Evolutionary conservation across 2,888 invertebrate genomes (phyloP), one percentile per base, ranked within the genome.

Genomic region (Troglohyphantes excavatus): DNA sequence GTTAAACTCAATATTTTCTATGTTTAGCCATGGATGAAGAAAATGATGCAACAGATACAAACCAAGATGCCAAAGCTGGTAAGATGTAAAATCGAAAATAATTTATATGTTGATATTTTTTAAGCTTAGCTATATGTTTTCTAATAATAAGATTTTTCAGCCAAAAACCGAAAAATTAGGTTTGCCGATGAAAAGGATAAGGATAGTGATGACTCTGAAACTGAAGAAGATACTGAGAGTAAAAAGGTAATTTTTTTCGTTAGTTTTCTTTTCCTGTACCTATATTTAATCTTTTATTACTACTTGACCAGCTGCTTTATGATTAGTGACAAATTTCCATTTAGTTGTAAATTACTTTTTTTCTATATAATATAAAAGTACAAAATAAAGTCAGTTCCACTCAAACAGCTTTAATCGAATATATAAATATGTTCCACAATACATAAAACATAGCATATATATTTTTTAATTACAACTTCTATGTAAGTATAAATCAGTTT

Each of bases 171-270:
- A 90, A 95, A 94, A 82, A 95, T 96, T 39, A 94, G 96, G 59
- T 96, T 96, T 93, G 95, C 95, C 0, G 94, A 94, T 90, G 95
- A 95, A 91, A 94, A 95, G 82, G 94, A 94, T 0, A 94, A 94
- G 43, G 94, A 94, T 91, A 63, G 46, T 19, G 93, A 92, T 76
- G 94, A 94, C 91, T 76, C 68, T 33, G 78, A 82, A 33, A 59
- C 26, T 67, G 13, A 11, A 39, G 79, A 82, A 26, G 93, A 93
- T 29, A 91, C 92, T 1, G 93, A 93, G 21, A 91, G 92, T 7
- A 92, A 93, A 27, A 93, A 93, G 65, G 94, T 93, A 0, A 93
- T 13, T 21, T 65, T 13, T 23, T 23, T 3, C 7, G 11, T 65
- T 65, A 65, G 39, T 39, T 39, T 39, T 39, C 7, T n/a, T 26